phyloP scores from a whole-genome alignment of 2,797 vertebrate species.

The Spinus pinus region DNA sequence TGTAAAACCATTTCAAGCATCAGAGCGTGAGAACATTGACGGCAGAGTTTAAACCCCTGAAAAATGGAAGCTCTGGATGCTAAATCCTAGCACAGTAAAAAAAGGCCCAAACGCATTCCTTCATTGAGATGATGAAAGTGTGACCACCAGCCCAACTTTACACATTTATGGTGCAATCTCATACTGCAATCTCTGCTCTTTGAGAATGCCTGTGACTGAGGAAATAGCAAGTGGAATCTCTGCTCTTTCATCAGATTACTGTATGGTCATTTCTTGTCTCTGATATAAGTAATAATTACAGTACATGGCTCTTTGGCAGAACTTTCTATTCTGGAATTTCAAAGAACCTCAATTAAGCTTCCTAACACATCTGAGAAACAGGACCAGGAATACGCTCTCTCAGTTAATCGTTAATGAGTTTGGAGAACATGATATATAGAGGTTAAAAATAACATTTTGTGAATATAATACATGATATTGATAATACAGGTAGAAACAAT shows the following conservation, averaged over 20 bases:
- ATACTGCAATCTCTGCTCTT: neutral
- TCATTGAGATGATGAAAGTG: neutral
- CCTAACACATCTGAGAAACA: neutral
- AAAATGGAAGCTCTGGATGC: neutral
- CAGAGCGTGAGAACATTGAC: accelerated
- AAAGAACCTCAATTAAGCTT: neutral
- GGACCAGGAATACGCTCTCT: neutral
- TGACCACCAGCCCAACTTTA: neutral
- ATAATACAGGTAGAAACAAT: neutral
- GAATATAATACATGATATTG: neutral
- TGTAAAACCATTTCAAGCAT: neutral
- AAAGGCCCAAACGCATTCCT: neutral
- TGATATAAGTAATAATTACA: neutral
- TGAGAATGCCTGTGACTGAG: neutral
- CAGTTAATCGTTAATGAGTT: conserved; percentile 14
- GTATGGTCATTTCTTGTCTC: neutral
- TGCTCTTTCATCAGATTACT: neutral
- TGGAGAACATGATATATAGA: neutral
- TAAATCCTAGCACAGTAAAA: neutral
- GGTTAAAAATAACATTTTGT: conserved; percentile 1
- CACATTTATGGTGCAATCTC: neutral
- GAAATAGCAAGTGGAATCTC: neutral
- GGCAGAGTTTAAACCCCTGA: neutral
- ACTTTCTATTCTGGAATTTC: neutral
- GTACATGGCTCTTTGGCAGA: neutral